These are phyloP conservation scores for Branchipolynoe longqiensis DNA, from an alignment of 2,888 invertebrate species.

Conservation along the genomic window DNA sequence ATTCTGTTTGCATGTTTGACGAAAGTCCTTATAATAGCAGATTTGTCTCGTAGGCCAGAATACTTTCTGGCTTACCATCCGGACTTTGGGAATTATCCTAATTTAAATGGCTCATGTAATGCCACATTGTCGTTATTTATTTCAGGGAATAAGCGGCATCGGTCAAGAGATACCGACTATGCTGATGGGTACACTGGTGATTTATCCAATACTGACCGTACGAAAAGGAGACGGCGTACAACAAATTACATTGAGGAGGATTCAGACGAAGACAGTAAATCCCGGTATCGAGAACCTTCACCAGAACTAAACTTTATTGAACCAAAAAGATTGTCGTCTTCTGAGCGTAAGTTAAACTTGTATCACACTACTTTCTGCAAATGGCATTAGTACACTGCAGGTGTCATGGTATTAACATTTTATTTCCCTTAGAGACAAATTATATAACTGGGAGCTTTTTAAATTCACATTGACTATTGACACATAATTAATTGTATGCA, in stretches of 20 bases:
- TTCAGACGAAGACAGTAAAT: conserved; percentile 48
- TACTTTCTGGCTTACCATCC: no score
- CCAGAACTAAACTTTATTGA: not conserved
- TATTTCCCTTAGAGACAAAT: no score
- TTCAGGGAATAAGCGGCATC: conserved; percentile 62
- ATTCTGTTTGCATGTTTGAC: not conserved
- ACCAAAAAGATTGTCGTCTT: conserved; percentile 10
- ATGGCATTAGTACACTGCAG: no score
- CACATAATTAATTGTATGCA: no score
- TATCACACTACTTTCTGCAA: no score
- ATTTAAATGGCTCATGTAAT: no score
- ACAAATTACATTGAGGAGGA: conserved; percentile 57
- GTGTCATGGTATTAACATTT: no score
- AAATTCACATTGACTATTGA: no score
- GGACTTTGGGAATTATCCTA: no score
- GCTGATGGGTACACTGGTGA: conserved; percentile 44
- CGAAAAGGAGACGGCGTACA: conserved; percentile 67
- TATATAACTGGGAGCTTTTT: no score
- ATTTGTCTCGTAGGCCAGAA: no score
- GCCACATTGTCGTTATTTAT: not conserved
- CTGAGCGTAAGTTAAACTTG: conserved; percentile 35
- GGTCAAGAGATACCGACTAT: not conserved
- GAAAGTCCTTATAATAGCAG: no score
- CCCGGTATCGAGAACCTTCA: not conserved
- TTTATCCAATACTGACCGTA: not conserved